These are phyloP conservation scores for Emys orbicularis DNA, from an alignment of 2,797 vertebrate species.

Conservation along the genomic window DNA sequence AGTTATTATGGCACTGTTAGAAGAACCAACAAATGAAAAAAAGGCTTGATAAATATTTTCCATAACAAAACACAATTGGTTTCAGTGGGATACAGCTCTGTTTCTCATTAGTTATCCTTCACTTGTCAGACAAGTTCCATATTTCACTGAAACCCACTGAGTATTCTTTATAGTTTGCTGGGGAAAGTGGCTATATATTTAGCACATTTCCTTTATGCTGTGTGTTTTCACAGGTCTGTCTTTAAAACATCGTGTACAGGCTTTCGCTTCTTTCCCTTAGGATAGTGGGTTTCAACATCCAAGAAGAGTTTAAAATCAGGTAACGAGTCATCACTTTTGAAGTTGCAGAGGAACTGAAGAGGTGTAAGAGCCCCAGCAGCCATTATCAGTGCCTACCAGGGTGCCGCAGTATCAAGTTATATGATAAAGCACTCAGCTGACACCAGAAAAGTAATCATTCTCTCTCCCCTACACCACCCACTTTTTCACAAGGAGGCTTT, in stretches of 20 bases:
- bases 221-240: conserved; percentile 73
- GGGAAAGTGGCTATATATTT: conserved; percentile 69
- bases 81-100: conserved; percentile 76
- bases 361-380: conserved; percentile 73
- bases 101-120: conserved; percentile 80
- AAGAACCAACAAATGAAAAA: conserved; percentile 69
- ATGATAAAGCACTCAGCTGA: conserved; percentile 83
- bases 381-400: conserved; percentile 81
- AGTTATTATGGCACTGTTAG: conserved; percentile 63
- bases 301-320: conserved; percentile 78
- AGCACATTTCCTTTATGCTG: conserved; percentile 65
- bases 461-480: conserved; percentile 72
- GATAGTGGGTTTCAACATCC: conserved; percentile 74
- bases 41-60: conserved; percentile 80
- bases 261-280: conserved; percentile 71
- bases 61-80: conserved; percentile 81
- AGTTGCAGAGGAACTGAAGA: conserved; percentile 66
- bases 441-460: conserved; percentile 81
- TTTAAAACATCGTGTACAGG: conserved; percentile 69
- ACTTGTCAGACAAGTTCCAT: conserved; percentile 77
- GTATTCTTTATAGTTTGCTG: conserved; percentile 70
- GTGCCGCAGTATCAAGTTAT: conserved; percentile 73
- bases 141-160: conserved; percentile 68
- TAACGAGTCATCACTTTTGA: conserved; percentile 73
- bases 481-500: conserved; percentile 84